Evolutionary conservation across 2,888 invertebrate species (phyloP).

Genomic region (Pammene aurita): DNA sequence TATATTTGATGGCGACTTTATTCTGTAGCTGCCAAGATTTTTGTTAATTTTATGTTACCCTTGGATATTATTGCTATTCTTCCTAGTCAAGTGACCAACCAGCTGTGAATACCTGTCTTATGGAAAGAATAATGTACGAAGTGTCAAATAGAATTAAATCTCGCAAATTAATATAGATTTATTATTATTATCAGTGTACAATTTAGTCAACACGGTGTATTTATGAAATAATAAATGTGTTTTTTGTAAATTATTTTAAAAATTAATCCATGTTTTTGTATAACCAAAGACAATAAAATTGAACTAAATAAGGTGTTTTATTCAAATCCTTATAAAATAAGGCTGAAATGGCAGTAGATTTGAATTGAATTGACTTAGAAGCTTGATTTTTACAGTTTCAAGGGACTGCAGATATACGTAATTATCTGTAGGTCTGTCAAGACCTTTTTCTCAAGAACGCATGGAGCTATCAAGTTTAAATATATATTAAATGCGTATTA

Average conservation of each 20-base stretch:
- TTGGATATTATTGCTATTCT: background rate
- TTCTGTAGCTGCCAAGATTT: background rate
- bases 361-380: too few species aligned
- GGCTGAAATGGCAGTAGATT: too few species aligned
- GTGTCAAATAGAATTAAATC: conserved; percentile 50
- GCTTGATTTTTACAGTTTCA: too few species aligned
- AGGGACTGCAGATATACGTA: too few species aligned
- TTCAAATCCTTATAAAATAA: conserved; percentile 45
- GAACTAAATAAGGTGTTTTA: conserved; percentile 72
- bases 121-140: conserved; percentile 42
- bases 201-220: conserved; percentile 76
- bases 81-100: conserved; percentile 35
- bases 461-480: too few species aligned
- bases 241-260: conserved; percentile 83
- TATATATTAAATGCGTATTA: too few species aligned
- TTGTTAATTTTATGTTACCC: conserved; percentile 1
- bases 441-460: too few species aligned
- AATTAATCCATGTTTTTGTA: conserved; percentile 83
- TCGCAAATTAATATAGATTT: conserved; percentile 51
- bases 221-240: conserved; percentile 78
- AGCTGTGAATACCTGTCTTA: conserved; percentile 32
- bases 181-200: conserved; percentile 79
- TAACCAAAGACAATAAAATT: conserved; percentile 84
- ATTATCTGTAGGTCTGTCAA: too few species aligned
- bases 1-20: too few species aligned